Evolutionary conservation across 1,140 invertebrate species (phyloP), one percentile per base, ranked within the genome.

Genomic region (Prorops nasuta): DNA sequence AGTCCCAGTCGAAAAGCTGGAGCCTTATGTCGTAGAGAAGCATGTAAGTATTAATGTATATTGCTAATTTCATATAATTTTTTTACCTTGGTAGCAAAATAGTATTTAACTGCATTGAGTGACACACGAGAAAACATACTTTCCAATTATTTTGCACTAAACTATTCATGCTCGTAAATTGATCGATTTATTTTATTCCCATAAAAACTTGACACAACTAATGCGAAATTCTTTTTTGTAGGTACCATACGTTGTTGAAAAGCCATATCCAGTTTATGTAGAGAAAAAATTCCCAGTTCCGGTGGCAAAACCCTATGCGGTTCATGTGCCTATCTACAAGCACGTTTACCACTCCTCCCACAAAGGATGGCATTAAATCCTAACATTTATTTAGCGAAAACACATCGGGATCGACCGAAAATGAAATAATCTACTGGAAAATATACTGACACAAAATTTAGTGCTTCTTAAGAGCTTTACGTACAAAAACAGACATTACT

Each of bases 281-380:
- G 72, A 74, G 49, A 77, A 76, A 52, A 76, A 74, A 51, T 74
- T 74, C 44, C 69, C 72, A 9, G 66, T 76, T 17, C 68, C 72
- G 14, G 65, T 77, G 4, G 68, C 69, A 41, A 89, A 88, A 68
- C 87, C 87, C 16, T 88, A 89, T 69, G 80, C 86, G 12, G 87
- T 89, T 50, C 86, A 88, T 53, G 84, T 87, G n/a, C 87, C 87
- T n/a, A 81, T 89, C 28, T 90, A 88, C 77, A 89, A 88, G 70
- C 87, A 89, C 68, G 83, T 89, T 51, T 84, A 86, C 73, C 86
- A 86, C 60, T 83, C 86, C 65, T 81, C 82, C 40, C 70, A 70
- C 10, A 63, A 72, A 36, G 60, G 64, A 39, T 72, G 65, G 60
- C 56, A 67, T 41, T 73, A 66, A 63, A 43, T 1, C n/a, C n/a